phyloP scores from a whole-genome alignment of 30 jellyfish, hydroid and myxozoan genomes.

The Aurelia coerulea region DNA sequence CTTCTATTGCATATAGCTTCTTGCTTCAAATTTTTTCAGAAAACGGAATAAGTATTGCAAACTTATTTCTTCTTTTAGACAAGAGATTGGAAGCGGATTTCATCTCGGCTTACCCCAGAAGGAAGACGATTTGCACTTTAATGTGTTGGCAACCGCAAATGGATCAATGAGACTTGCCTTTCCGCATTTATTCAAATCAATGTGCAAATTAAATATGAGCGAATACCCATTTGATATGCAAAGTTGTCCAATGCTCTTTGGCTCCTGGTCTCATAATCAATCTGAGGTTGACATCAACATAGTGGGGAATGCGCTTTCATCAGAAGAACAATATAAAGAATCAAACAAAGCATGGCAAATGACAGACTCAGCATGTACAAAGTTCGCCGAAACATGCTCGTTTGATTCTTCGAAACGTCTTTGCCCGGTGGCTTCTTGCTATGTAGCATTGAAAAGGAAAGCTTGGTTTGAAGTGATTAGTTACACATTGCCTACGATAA shows the following conservation, averaged over 20 bases:
- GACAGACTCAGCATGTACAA: slow-evolving; percentile 6
- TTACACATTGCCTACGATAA: slow-evolving; percentile 75
- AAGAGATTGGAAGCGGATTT: slow-evolving; percentile 50
- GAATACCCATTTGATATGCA: slow-evolving; percentile 83
- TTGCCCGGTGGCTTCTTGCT: slow-evolving; percentile 43
- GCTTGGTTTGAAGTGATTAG: slow-evolving; percentile 78
- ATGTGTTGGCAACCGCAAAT: slow-evolving; percentile 50
- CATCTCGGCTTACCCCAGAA: slow-evolving; percentile 60
- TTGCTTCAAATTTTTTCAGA: no score
- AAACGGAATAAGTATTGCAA: no score
- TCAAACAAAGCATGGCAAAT: slow-evolving; percentile 66
- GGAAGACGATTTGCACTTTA: slow-evolving; percentile 67
- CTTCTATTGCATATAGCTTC: no score
- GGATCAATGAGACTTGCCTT: slow-evolving; percentile 46
- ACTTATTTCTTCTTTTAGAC: slow-evolving; percentile 15
- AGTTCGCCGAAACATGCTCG: slow-evolving; percentile 6
- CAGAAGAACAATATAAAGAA: not conserved
- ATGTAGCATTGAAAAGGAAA: slow-evolving; percentile 44
- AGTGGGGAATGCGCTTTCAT: not conserved
- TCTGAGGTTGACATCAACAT: slow-evolving; percentile 46
- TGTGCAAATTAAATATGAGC: slow-evolving; percentile 63
- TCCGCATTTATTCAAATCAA: slow-evolving; percentile 70
- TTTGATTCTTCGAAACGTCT: slow-evolving; percentile 7
- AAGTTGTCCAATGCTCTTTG: slow-evolving; percentile 50
- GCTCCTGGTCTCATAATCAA: slow-evolving; percentile 75